Percentiles rank a stretch among this genome's conserved stretches.
Conservation (phyloP, 2,113 vertebrate species). For the Psittacara wagleri region DNA sequence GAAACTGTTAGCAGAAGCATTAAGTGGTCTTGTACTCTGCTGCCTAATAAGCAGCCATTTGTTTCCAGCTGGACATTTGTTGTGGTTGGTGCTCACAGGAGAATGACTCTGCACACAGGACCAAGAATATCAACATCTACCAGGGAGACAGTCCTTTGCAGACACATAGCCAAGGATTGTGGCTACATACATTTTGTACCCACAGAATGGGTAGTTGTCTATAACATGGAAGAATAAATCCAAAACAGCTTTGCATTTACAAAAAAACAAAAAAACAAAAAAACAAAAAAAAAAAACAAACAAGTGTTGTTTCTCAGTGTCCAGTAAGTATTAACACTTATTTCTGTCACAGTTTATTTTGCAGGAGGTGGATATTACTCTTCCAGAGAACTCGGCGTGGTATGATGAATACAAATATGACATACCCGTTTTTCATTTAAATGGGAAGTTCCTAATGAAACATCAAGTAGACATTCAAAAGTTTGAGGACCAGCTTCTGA, state of each 20-base stretch:
- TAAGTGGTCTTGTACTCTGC: neutral
- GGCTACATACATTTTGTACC: neutral
- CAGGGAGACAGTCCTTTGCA: neutral
- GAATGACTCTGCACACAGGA: neutral
- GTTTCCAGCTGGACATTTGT: neutral
- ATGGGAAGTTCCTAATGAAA: constrained; percentile 88
- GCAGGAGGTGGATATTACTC: constrained; percentile 86
- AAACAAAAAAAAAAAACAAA: neutral
- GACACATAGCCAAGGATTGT: neutral
- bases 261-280: neutral
- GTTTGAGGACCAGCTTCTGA: constrained; percentile 76
- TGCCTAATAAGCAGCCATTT: neutral
- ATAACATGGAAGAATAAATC: neutral
- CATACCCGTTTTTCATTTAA: constrained; percentile 88
- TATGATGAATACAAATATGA: constrained; percentile 83
- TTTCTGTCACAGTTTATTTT: constrained; percentile 79
- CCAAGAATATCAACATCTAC: neutral
- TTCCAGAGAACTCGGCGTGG: constrained; percentile 81
- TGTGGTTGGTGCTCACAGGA: neutral
- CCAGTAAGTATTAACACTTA: neutral
- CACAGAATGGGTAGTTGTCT: neutral
- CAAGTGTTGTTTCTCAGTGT: neutral
- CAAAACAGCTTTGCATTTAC: neutral
- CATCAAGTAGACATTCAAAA: constrained; percentile 78
- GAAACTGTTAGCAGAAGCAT: neutral